phyloP scores from a whole-genome alignment of 2,888 invertebrate genomes.

The Ariolimax columbianus region DNA sequence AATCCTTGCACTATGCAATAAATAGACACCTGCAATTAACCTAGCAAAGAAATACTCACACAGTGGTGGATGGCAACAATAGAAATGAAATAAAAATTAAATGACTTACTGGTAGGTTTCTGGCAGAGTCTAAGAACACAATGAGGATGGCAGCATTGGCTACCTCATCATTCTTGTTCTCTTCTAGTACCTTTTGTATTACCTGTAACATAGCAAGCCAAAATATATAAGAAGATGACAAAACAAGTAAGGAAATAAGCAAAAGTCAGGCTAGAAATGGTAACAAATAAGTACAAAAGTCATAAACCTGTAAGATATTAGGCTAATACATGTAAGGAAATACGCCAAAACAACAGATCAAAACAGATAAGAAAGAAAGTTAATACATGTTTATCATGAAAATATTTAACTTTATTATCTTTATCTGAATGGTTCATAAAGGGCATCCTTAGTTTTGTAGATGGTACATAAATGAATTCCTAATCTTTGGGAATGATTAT shows the following conservation, averaged over 20 bases:
- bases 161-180: constrained; percentile 65
- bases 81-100: neutral
- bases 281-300: too few species aligned
- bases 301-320: too few species aligned
- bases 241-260: neutral
- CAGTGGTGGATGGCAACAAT: neutral
- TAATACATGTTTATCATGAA: too few species aligned
- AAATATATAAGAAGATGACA: too few species aligned
- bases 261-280: too few species aligned
- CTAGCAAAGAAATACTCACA: too few species aligned
- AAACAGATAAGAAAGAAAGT: too few species aligned
- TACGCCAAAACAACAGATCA: too few species aligned
- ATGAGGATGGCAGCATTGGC: constrained; percentile 83
- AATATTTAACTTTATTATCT: too few species aligned
- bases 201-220: constrained; percentile 53
- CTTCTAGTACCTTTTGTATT: constrained; percentile 61
- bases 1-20: too few species aligned
- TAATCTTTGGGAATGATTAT: neutral
- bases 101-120: constrained; percentile 89
- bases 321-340: too few species aligned
- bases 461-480: neutral
- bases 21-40: too few species aligned
- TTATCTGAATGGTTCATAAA: neutral
- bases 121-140: constrained; percentile 94
- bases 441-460: neutral